Evolutionary conservation across 2,113 vertebrate species (phyloP).

Genomic region (Cryptotis parvus): DNA sequence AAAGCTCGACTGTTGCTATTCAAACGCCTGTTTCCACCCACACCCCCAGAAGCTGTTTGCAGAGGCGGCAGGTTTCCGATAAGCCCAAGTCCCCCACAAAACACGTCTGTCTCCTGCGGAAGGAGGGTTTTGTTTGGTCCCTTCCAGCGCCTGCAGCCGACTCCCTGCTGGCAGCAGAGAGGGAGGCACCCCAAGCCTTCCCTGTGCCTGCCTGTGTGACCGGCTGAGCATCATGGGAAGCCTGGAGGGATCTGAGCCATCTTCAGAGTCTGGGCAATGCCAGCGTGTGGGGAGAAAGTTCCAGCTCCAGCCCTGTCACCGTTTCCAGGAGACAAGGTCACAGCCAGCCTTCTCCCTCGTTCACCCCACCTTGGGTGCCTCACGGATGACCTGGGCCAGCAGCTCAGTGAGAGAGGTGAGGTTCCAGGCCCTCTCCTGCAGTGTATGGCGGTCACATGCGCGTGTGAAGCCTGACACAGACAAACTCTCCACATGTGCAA

Average conservation of each 20-base stretch:
- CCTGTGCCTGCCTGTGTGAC: neutral
- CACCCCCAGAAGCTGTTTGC: neutral
- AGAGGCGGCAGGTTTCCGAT: accelerated
- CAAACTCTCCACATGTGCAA: too few species aligned
- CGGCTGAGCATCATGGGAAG: neutral
- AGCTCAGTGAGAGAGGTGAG: too few species aligned
- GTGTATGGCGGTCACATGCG: too few species aligned
- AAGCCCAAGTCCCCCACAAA: neutral
- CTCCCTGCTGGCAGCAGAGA: neutral
- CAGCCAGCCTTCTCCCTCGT: accelerated
- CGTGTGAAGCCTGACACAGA: too few species aligned
- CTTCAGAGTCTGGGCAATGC: neutral
- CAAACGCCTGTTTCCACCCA: neutral
- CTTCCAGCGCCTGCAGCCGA: neutral
- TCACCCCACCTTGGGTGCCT: neutral
- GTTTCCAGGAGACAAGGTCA: too few species aligned
- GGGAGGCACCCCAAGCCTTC: neutral
- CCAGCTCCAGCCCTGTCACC: neutral
- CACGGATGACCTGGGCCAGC: neutral
- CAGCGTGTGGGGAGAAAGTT: neutral
- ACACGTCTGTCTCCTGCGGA: neutral
- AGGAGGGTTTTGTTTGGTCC: neutral
- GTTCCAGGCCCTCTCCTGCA: too few species aligned
- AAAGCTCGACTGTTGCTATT: too few species aligned
- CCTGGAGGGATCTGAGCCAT: neutral